Evolutionary conservation across 1,140 invertebrate genomes (phyloP), one percentile per base, ranked within the genome.

Genomic region (Stenopsyche tienmushanensis): DNA sequence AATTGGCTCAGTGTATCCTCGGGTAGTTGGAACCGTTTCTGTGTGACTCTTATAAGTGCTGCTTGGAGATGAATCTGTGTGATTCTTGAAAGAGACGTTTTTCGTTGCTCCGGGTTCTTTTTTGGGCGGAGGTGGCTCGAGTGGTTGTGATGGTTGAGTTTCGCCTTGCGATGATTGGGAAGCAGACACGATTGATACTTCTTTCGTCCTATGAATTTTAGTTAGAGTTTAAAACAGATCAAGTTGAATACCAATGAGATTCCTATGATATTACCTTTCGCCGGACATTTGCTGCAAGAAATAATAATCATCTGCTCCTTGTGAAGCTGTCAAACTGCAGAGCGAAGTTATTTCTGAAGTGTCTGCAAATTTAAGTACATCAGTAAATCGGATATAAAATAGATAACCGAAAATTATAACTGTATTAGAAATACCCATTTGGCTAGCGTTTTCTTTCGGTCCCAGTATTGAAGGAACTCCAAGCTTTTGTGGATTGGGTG

Each of bases 291-390:
- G 75, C 21, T 71, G 75, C 41, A 78, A 41, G 50, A 65, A 67
- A 34, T 70, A 70, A 42, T 67, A 70, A 49, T 70, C 74, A 55
- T 81, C 79, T 10, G 75, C 78, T 0, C 79, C 79, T 15, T 78
- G 78, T 0, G 79, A 81, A 0, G 78, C 78, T 24, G 82, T 84
- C 2, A 85, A 75, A 64, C 83, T 84, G 69, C 83, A 84, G 13
- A 84, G 73, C 20, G 83, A 84, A 9, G 83, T 85, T 7, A 84
- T 80, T 64, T 85, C 83, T 64, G 80, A 83, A 0, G 83, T 84
- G 72, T 85, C 83, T 73, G 79, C 1, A 74, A 74, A n/a, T n/a
- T n/a, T n/a, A n/a, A n/a, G n/a, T n/a, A 39, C 34, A 39, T 39
- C 7, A n/a, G n/a, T 8, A 39, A 39, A 39, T n/a, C n/a, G 17